Evolutionary conservation across 2,113 vertebrate genomes (phyloP).

Genomic region (Pagrus major): DNA sequence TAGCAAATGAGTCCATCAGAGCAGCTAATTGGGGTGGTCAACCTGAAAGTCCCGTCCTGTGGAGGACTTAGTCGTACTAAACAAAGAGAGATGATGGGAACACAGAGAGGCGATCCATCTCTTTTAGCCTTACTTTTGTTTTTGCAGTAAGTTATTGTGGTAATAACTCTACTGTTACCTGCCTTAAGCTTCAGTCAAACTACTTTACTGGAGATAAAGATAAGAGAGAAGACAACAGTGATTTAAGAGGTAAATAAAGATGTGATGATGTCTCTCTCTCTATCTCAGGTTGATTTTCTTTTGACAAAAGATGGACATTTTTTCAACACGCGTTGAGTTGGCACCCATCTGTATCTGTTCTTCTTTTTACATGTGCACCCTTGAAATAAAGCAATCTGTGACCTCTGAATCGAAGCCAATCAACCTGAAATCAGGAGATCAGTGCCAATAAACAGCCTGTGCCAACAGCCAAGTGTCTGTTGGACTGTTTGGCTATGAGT

Average conservation of each 20-base stretch:
- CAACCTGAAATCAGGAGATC: neutral
- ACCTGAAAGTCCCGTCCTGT: conserved; percentile 48
- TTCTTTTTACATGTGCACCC: too few species aligned
- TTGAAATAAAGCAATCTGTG: neutral
- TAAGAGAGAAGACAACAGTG: neutral
- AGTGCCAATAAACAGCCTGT: neutral
- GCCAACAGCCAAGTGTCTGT: too few species aligned
- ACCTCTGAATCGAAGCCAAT: too few species aligned
- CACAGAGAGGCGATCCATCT: neutral
- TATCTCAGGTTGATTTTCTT: neutral
- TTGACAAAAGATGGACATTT: too few species aligned
- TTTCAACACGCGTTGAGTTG: too few species aligned
- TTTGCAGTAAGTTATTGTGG: neutral
- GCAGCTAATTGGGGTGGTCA: conserved; percentile 62
- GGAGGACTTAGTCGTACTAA: neutral
- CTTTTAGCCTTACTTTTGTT: neutral
- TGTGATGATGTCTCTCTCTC: neutral
- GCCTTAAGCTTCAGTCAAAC: neutral
- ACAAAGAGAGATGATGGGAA: conserved; percentile 42
- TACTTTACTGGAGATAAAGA: neutral
- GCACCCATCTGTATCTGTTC: neutral
- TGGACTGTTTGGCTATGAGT: too few species aligned
- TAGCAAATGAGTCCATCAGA: conserved; percentile 57
- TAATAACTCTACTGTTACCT: neutral
- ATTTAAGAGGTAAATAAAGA: neutral